phyloP scores from a whole-genome alignment of 2,888 invertebrate genomes.

The Scaptomyza tumidula region DNA sequence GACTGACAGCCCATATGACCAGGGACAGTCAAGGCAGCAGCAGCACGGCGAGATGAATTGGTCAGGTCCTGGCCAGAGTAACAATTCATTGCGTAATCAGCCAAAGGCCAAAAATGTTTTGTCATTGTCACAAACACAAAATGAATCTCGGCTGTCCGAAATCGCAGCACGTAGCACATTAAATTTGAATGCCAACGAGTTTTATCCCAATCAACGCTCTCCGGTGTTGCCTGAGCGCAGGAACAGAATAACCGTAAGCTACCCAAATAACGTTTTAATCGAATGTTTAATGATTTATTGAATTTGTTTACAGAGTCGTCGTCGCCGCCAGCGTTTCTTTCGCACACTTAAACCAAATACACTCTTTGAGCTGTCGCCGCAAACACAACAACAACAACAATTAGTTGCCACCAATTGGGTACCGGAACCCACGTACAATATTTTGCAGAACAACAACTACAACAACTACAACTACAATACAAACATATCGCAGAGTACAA shows the following conservation, averaged over 20 bases:
- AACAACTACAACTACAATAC: not conserved
- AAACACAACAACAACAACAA: not conserved
- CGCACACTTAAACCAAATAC: slow-evolving; percentile 35
- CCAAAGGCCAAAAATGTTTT: not conserved
- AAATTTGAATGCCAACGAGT: slow-evolving; percentile 46
- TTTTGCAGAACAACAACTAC: not conserved
- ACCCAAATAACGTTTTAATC: not conserved
- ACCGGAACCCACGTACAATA: slow-evolving; percentile 6
- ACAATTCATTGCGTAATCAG: not conserved
- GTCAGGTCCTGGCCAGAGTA: not conserved
- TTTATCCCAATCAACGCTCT: not conserved
- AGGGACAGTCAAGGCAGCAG: not conserved
- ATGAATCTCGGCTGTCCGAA: not conserved
- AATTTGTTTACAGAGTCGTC: slow-evolving; percentile 34
- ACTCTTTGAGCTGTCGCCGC: slow-evolving; percentile 34
- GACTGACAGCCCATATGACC: not conserved
- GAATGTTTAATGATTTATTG: not conserved
- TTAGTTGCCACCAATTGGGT: too few species aligned
- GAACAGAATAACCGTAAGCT: slow-evolving; percentile 33
- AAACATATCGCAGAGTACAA: not conserved
- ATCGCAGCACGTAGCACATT: slow-evolving; percentile 26
- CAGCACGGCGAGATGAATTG: slow-evolving; percentile 5
- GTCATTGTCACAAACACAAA: slow-evolving; percentile 2
- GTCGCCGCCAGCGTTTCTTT: slow-evolving; percentile 43
- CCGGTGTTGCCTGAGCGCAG: too few species aligned